These are phyloP conservation scores for Syndactyla subalaris DNA, from an alignment of 2,797 vertebrate species.

Conservation along the genomic window DNA sequence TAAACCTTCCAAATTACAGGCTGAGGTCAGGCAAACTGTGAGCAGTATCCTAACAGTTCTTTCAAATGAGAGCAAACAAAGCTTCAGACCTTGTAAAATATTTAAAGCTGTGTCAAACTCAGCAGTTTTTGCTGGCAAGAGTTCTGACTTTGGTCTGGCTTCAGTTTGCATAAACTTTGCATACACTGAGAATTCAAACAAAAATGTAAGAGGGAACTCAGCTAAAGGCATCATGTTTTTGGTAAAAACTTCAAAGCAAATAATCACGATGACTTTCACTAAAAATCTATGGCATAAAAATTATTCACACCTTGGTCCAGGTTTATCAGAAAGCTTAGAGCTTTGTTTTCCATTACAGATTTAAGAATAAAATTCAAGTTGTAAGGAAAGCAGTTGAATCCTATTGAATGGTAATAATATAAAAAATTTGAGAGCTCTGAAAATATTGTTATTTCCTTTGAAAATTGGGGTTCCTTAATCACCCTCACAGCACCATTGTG, in stretches of 20 bases:
- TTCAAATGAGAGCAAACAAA: conserved; percentile 69
- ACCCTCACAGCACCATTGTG: background rate
- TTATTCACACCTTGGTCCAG: background rate
- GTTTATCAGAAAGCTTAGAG: background rate
- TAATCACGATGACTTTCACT: background rate
- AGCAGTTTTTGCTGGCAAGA: conserved; percentile 49
- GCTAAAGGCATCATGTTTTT: background rate
- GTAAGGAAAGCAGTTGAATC: background rate
- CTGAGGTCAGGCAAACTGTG: conserved; percentile 69
- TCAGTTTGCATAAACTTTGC: conserved; percentile 9
- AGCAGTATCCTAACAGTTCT: conserved; percentile 71
- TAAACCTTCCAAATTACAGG: conserved; percentile 64
- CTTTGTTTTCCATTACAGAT: background rate
- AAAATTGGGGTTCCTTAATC: background rate
- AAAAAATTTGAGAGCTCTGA: background rate
- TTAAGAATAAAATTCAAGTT: background rate
- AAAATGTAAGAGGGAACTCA: background rate
- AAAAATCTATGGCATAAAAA: background rate
- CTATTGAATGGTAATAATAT: background rate
- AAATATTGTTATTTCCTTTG: background rate
- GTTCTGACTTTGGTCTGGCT: conserved; percentile 15
- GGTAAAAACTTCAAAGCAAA: background rate
- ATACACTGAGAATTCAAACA: background rate
- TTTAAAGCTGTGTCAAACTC: conserved; percentile 63
- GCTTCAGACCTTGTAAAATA: conserved; percentile 69